Evolutionary conservation across 2,113 vertebrate genomes (phyloP).

Genomic region (Aegithalos caudatus): DNA sequence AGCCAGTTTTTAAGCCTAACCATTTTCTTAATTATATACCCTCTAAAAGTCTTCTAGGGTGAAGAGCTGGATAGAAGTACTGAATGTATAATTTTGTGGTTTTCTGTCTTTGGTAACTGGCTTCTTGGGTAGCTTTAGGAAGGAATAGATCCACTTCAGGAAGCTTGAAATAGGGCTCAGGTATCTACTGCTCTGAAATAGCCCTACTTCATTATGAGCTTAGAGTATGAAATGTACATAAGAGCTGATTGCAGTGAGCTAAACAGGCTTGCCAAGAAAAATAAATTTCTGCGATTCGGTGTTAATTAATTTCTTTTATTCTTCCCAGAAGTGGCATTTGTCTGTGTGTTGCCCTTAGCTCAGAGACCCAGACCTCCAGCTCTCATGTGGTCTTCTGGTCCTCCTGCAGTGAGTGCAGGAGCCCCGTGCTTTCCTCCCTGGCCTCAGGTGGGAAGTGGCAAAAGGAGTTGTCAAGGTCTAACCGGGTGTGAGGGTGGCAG

Average conservation of each 20-base stretch:
- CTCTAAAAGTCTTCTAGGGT: conserved; percentile 29
- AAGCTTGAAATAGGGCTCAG: not conserved
- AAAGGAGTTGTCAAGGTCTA: not conserved
- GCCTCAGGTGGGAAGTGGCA: not conserved
- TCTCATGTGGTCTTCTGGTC: not conserved
- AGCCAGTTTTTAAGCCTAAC: not conserved
- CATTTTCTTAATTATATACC: conserved; percentile 22
- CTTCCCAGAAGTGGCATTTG: not conserved
- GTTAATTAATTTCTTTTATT: not conserved
- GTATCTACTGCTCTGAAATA: conserved; percentile 16
- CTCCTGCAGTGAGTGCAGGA: not conserved
- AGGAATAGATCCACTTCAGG: not conserved
- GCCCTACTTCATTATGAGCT: not conserved
- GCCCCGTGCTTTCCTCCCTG: not conserved
- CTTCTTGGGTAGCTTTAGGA: not conserved
- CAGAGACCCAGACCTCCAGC: not conserved
- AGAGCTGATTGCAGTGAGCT: not conserved
- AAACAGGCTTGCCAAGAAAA: not conserved
- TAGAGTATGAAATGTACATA: not conserved
- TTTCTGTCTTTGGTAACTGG: conserved; percentile 32
- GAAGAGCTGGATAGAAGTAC: conserved; percentile 20
- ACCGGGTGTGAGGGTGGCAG: not conserved
- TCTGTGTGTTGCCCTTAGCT: not conserved
- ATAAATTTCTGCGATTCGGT: not conserved
- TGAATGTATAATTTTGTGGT: conserved; percentile 36